A percentile compares a stretch with the other conserved stretches of the same genome.
Evolutionary conservation across 2,888 invertebrate genomes (phyloP).

Genomic region (Rotaria magnacalcarata): DNA sequence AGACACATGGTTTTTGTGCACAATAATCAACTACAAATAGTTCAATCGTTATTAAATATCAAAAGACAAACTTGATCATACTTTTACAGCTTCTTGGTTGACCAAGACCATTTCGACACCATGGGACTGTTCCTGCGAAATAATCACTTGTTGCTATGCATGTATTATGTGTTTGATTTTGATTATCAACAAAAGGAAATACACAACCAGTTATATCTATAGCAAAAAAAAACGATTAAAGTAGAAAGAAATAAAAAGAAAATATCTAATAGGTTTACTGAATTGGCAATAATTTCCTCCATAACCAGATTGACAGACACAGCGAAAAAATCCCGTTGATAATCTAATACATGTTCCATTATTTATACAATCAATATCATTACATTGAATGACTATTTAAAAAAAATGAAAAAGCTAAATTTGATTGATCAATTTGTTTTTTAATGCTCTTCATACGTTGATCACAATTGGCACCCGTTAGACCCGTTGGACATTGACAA

Average conservation of each 20-base stretch:
- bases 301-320: constrained; percentile 37
- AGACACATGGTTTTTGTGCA: constrained; percentile 38
- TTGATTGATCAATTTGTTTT: background rate
- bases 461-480: constrained; percentile 42
- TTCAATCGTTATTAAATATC: background rate
- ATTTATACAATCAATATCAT: constrained; percentile 28
- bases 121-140: background rate
- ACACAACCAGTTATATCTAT: constrained; percentile 17
- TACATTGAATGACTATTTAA: background rate
- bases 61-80: background rate
- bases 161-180: background rate
- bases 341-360: constrained; percentile 33
- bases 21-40: constrained; percentile 38
- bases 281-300: constrained; percentile 42
- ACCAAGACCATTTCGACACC: background rate
- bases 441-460: background rate
- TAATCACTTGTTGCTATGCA: constrained; percentile 17
- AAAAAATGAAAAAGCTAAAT: background rate
- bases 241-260: too few species aligned
- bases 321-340: background rate
- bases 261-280: background rate
- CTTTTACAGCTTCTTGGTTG: constrained; percentile 17
- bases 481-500: constrained; percentile 39
- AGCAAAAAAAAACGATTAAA: background rate
- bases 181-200: constrained; percentile 11